Evolutionary conservation across 2,888 invertebrate genomes (phyloP).

Genomic region (Eudemis profundana): DNA sequence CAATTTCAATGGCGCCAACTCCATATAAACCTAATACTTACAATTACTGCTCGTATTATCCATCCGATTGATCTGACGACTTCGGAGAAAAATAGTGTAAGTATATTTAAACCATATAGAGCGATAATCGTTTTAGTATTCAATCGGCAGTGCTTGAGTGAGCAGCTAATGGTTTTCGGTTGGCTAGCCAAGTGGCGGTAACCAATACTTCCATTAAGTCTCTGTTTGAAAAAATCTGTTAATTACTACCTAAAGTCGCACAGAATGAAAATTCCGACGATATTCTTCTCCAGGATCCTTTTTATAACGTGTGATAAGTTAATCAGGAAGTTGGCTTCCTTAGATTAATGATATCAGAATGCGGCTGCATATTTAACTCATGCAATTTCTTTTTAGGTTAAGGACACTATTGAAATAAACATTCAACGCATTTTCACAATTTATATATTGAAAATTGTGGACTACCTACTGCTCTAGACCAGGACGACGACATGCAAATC

Average conservation of each 20-base stretch:
- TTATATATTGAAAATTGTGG: no score
- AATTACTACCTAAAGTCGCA: constrained; percentile 5
- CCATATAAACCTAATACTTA: neutral
- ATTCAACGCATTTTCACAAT: no score
- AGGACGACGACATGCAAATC: no score
- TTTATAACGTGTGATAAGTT: no score
- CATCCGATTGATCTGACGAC: neutral
- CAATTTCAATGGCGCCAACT: constrained; percentile 15
- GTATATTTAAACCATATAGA: neutral
- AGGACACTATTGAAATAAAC: no score
- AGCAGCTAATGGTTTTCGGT: constrained; percentile 24
- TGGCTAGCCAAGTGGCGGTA: constrained; percentile 16
- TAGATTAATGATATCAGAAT: no score
- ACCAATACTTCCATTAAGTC: constrained; percentile 8
- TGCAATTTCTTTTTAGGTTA: no score
- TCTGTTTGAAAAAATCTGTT: neutral
- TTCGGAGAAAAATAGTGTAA: neutral
- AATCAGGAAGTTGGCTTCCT: no score
- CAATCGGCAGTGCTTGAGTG: neutral
- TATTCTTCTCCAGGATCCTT: no score
- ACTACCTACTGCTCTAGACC: no score
- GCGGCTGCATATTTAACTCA: no score
- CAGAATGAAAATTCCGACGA: neutral
- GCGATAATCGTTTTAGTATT: neutral
- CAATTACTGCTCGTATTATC: no score